These are phyloP conservation scores for Triplophysa siluroides DNA, from an alignment of 2,113 vertebrate species.

Conservation along the genomic window DNA sequence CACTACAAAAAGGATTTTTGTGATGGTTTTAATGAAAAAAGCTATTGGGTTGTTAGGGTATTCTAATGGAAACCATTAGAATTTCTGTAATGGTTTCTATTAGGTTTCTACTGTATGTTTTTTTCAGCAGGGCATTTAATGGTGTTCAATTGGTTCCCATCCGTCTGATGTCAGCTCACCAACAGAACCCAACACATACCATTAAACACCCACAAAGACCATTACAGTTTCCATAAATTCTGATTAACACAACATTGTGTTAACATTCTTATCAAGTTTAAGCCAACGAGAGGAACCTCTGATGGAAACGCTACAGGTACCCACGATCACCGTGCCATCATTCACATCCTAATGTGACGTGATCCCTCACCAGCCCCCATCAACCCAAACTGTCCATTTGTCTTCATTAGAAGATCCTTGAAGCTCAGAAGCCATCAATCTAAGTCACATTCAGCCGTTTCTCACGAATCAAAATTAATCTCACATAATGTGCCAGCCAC, in stretches of 20 bases:
- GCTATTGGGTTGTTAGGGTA: too few relatives aligned
- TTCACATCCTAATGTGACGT: constrained; percentile 40
- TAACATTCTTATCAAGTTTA: constrained; percentile 9
- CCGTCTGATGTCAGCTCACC: too few relatives aligned
- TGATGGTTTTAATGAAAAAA: too few relatives aligned
- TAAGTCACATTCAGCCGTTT: constrained; percentile 20
- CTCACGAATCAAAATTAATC: constrained; percentile 48
- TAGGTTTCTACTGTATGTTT: too few relatives aligned
- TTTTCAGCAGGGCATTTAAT: too few relatives aligned
- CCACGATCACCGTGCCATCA: constrained; percentile 36
- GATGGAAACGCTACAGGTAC: constrained; percentile 23
- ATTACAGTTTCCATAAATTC: not conserved
- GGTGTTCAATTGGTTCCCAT: too few relatives aligned
- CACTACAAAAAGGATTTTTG: too few relatives aligned
- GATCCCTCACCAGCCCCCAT: constrained; percentile 42
- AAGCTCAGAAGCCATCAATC: constrained; percentile 45
- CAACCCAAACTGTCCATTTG: constrained; percentile 40
- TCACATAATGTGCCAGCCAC: constrained; percentile 41
- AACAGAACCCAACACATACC: too few relatives aligned
- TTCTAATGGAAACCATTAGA: too few relatives aligned
- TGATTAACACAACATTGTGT: not conserved
- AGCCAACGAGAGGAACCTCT: constrained; percentile 33
- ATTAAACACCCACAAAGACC: too few relatives aligned
- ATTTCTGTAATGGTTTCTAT: too few relatives aligned
- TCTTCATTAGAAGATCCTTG: constrained; percentile 54